These are phyloP conservation scores for Trachops cirrhosus DNA, from an alignment of 2,797 vertebrate genomes.

Conservation along the genomic window DNA sequence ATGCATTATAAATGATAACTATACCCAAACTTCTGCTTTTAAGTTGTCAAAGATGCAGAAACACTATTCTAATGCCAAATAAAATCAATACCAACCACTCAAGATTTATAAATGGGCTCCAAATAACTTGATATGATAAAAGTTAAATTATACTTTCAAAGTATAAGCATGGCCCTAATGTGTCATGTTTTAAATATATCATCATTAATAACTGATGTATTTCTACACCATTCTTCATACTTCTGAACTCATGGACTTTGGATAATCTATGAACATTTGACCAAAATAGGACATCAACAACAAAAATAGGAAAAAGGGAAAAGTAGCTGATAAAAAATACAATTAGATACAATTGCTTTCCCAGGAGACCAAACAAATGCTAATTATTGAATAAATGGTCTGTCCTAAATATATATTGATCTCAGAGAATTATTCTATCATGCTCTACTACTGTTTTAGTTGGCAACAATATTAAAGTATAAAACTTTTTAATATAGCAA, in stretches of 20 bases:
- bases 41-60: constrained; percentile 46
- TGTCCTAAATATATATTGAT: not conserved
- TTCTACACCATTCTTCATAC: not conserved
- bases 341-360: not conserved
- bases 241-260: not conserved
- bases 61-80: not conserved
- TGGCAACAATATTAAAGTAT: not conserved
- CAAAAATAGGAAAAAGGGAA: not conserved
- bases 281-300: not conserved
- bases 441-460: not conserved
- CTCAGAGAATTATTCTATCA: not conserved
- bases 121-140: constrained; percentile 19
- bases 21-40: not conserved
- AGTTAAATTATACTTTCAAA: constrained; percentile 18
- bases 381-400: not conserved
- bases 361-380: not conserved
- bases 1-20: constrained; percentile 14
- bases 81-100: constrained; percentile 30
- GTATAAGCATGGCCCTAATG: not conserved
- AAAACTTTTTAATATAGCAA: not conserved
- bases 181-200: constrained; percentile 30
- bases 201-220: not conserved
- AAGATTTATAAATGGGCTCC: constrained; percentile 39
- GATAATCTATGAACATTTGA: not conserved
- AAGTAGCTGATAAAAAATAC: not conserved